phyloP scores from a whole-genome alignment of 2,888 invertebrate genomes.

The Eurois occulta region DNA sequence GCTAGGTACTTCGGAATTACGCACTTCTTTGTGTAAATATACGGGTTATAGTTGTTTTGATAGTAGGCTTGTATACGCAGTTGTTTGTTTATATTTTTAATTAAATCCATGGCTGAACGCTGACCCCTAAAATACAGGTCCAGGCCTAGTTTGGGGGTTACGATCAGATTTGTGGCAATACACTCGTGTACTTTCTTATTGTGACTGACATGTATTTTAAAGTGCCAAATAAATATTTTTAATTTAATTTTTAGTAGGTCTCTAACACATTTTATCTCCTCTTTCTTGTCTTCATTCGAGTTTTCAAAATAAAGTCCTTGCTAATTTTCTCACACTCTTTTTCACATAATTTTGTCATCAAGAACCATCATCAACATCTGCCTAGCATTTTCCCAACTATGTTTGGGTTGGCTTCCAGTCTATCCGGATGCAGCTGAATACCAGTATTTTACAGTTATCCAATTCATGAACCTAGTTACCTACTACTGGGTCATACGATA shows the following conservation, averaged over 20 bases:
- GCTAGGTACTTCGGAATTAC: conserved; percentile 2
- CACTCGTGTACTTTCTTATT: too few species aligned
- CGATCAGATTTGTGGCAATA: too few species aligned
- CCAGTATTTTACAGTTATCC: too few species aligned
- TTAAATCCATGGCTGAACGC: too few species aligned
- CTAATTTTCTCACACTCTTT: not conserved
- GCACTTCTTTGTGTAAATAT: conserved; percentile 4
- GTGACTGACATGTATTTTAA: too few species aligned
- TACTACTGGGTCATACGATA: too few species aligned
- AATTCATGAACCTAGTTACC: too few species aligned
- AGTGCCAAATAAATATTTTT: too few species aligned
- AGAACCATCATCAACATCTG: not conserved
- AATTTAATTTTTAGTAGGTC: not conserved
- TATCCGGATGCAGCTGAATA: not conserved
- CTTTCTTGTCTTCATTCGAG: not conserved
- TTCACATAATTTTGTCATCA: not conserved
- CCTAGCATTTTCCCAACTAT: not conserved
- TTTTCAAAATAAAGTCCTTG: not conserved
- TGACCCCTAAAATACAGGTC: too few species aligned
- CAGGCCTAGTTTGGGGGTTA: too few species aligned
- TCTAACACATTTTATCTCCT: not conserved
- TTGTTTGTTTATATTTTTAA: not conserved
- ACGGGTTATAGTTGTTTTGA: not conserved
- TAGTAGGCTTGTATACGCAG: not conserved
- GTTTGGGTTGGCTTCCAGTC: not conserved